Percentiles rank a stretch among this genome's conserved stretches.
Evolutionary conservation across 2,797 vertebrate genomes (phyloP).

Genomic region (Mormyrus hasselquistii): DNA sequence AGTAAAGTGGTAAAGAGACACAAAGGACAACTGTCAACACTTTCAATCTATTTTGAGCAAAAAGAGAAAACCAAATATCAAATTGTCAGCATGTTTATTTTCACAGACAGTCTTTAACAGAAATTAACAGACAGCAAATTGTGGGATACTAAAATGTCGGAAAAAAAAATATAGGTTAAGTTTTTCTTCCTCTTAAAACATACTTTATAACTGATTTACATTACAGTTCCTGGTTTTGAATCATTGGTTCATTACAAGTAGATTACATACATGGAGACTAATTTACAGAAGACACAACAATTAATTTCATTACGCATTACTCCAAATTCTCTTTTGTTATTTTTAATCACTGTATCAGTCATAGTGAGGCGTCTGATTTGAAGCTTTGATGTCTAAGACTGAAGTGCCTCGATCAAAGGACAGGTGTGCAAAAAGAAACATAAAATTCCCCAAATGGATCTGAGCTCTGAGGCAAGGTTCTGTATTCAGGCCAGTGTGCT

Average conservation of each 20-base stretch:
- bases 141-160: not conserved
- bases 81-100: not conserved
- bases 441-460: not conserved
- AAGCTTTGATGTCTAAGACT: conserved; percentile 10
- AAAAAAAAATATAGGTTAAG: not conserved
- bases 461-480: not conserved
- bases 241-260: not conserved
- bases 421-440: not conserved
- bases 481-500: not conserved
- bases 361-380: not conserved
- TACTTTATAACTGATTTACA: not conserved
- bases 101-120: not conserved
- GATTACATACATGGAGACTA: not conserved
- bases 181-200: not conserved
- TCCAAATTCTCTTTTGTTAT: not conserved
- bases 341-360: not conserved
- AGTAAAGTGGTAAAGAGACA: not conserved
- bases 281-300: not conserved
- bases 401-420: not conserved
- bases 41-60: not conserved
- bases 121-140: not conserved
- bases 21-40: not conserved
- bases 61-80: not conserved
- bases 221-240: not conserved
- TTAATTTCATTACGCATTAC: not conserved